These are phyloP conservation scores for Oligia fasciuncula DNA, from an alignment of 2,888 invertebrate species.

Conservation along the genomic window DNA sequence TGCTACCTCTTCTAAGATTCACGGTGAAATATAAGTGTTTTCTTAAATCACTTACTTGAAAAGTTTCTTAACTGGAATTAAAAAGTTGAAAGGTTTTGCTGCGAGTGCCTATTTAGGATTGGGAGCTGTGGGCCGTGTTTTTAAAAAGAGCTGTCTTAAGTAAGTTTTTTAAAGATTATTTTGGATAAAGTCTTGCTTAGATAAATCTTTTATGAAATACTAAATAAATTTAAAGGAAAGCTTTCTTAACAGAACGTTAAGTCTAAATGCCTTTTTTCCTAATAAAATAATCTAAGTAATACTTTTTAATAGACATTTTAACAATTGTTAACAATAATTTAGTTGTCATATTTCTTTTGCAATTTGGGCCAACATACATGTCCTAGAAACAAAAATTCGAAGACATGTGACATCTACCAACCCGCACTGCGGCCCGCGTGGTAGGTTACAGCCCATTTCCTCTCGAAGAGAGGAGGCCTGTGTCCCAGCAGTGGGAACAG, in stretches of 20 bases:
- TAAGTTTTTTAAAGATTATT: slow-evolving; percentile 59
- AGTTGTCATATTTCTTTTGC: not conserved
- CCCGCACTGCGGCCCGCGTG: too few species aligned
- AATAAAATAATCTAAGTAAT: not conserved
- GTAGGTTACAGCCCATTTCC: too few species aligned
- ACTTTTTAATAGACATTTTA: not conserved
- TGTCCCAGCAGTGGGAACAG: too few species aligned
- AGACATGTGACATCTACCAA: not conserved
- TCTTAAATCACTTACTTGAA: slow-evolving; percentile 68
- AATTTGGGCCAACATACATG: not conserved
- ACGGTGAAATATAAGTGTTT: slow-evolving; percentile 67
- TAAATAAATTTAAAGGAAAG: slow-evolving; percentile 25
- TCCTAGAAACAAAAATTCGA: not conserved
- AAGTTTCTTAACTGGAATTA: slow-evolving; percentile 66
- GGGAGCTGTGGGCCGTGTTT: slow-evolving; percentile 46
- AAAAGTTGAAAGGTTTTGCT: slow-evolving; percentile 67
- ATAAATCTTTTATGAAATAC: slow-evolving; percentile 46
- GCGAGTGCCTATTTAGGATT: slow-evolving; percentile 63
- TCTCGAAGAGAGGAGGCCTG: too few species aligned
- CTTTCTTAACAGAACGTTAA: slow-evolving; percentile 5
- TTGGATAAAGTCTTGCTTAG: slow-evolving; percentile 46
- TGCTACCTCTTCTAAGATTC: slow-evolving; percentile 60
- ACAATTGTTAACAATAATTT: not conserved
- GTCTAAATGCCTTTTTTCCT: not conserved
- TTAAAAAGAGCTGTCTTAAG: slow-evolving; percentile 54